Evolutionary conservation across 2,888 invertebrate species (phyloP).

Genomic region (Gnatocerus cornutus): DNA sequence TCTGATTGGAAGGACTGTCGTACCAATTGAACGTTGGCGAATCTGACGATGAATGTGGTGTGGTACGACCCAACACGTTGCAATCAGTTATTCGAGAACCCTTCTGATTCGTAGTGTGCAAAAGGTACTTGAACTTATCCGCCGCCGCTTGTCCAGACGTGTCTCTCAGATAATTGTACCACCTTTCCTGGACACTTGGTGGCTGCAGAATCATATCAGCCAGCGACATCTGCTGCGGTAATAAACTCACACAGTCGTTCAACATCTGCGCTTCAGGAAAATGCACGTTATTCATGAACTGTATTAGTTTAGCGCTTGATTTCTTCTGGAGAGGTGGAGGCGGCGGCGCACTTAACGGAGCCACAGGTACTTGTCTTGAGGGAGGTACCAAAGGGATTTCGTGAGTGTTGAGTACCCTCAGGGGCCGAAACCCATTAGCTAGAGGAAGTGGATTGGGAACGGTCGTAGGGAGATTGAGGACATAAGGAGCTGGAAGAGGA

Average conservation of each 20-base stretch:
- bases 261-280: constrained; percentile 70
- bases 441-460: constrained; percentile 52
- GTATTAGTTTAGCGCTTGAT: constrained; percentile 71
- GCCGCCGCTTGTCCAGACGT: constrained; percentile 75
- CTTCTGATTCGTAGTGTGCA: constrained; percentile 63
- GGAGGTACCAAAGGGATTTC: constrained; percentile 11
- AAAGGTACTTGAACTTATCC: constrained; percentile 72
- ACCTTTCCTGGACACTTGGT: constrained; percentile 65
- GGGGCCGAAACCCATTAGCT: constrained; percentile 49
- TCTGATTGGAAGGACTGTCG: constrained; percentile 66
- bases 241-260: constrained; percentile 68
- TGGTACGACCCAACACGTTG: constrained; percentile 57
- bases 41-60: constrained; percentile 58
- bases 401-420: constrained; percentile 18
- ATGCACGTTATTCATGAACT: constrained; percentile 76
- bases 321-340: constrained; percentile 47
- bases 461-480: constrained; percentile 51
- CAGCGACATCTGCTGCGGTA: constrained; percentile 75
- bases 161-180: constrained; percentile 75
- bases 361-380: constrained; percentile 14
- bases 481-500: constrained; percentile 24
- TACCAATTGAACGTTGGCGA: constrained; percentile 66
- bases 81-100: constrained; percentile 58
- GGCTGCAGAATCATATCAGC: constrained; percentile 75
- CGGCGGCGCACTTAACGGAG: constrained; percentile 29